A percentile compares a stretch with the other conserved stretches of the same genome.
Evolutionary conservation across 2,797 vertebrate genomes (phyloP).

Genomic region (Siniperca undulata): DNA sequence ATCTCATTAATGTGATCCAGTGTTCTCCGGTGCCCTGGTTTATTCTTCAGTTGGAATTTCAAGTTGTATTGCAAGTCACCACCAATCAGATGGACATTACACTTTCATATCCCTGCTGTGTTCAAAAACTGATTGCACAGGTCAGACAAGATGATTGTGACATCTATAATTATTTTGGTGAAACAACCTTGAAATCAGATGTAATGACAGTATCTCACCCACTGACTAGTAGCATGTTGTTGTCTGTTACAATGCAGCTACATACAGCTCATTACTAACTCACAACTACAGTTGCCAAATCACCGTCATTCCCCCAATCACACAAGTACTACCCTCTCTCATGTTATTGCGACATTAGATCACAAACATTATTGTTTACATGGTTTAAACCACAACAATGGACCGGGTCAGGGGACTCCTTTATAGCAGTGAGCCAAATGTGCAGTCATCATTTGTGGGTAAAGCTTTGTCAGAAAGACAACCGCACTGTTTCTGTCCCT

Average conservation of each 20-base stretch:
- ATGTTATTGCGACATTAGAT: slow-evolving; percentile 33
- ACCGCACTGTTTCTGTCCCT: slow-evolving; percentile 46
- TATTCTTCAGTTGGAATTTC: background rate
- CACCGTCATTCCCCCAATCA: background rate
- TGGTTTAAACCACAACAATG: slow-evolving; percentile 14
- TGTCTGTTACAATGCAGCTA: background rate
- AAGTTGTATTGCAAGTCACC: background rate
- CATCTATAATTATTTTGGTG: background rate
- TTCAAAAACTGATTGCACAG: background rate
- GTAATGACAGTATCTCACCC: background rate
- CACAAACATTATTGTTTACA: slow-evolving; percentile 23
- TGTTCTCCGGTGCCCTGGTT: background rate
- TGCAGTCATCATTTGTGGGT: slow-evolving; percentile 56
- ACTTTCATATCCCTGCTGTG: background rate
- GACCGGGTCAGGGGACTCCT: slow-evolving; percentile 10
- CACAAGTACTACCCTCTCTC: background rate
- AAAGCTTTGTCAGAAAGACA: slow-evolving; percentile 61
- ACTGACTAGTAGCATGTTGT: background rate
- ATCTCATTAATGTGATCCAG: background rate
- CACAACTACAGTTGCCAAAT: background rate
- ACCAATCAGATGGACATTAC: background rate
- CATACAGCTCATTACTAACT: background rate
- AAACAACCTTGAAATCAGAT: background rate
- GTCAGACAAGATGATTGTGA: background rate
- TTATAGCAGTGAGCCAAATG: slow-evolving; percentile 33